Conservation (phyloP, 2,113 vertebrate species). For the Psittacus erithacus region DNA sequence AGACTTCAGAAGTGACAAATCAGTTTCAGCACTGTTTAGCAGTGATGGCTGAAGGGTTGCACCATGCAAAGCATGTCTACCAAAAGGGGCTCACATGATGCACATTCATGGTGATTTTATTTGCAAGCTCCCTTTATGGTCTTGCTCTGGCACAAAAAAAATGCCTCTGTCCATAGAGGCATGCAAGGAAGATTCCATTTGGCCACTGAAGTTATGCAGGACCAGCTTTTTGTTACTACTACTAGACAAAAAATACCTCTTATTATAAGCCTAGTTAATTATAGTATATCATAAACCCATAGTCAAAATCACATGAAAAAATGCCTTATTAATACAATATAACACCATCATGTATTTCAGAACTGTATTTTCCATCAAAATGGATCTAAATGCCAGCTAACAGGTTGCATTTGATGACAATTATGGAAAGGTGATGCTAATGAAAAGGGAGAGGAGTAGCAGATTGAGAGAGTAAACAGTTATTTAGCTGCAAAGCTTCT, state of each 20-base stretch:
- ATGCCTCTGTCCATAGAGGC: neutral
- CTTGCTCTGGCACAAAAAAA: neutral
- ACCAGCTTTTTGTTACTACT: neutral
- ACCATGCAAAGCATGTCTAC: neutral
- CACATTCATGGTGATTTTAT: accelerated
- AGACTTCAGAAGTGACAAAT: neutral
- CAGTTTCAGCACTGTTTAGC: neutral
- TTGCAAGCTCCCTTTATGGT: neutral
- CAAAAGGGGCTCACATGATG: neutral
- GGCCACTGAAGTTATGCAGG: neutral
- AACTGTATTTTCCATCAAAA: neutral
- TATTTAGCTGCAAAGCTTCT: neutral
- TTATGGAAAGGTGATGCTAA: neutral
- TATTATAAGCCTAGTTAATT: neutral
- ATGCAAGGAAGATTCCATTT: neutral
- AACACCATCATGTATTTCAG: neutral
- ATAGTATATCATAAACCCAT: neutral
- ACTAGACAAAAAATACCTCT: neutral
- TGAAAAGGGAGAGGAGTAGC: neutral
- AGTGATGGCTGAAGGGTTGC: neutral
- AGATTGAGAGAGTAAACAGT: neutral
- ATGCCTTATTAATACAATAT: neutral
- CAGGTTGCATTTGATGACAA: neutral
- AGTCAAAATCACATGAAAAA: neutral
- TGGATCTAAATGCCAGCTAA: neutral